A percentile compares a stretch with the other conserved stretches of the same genome.
Conservation (phyloP, 2,888 invertebrate species). For the Actias luna region DNA sequence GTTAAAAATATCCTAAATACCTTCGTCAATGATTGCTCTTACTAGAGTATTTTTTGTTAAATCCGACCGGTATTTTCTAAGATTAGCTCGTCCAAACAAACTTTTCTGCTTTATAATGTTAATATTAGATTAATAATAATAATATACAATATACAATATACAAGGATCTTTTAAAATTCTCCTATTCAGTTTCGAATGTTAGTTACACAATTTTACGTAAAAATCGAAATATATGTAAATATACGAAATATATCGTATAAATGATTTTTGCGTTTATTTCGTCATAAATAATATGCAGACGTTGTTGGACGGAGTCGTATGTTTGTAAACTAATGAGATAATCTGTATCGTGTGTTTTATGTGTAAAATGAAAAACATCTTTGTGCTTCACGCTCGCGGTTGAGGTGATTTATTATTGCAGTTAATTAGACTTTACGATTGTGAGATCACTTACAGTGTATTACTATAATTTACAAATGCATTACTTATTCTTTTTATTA, state of each 20-base stretch:
- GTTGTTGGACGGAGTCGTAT: not conserved
- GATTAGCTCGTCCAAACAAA: too few species aligned
- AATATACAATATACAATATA: too few species aligned
- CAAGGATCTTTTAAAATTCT: not conserved
- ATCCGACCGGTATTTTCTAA: too few species aligned
- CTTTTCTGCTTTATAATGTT: too few species aligned
- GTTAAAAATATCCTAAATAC: too few species aligned
- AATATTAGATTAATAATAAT: too few species aligned
- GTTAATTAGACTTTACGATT: not conserved
- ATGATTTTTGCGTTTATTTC: not conserved
- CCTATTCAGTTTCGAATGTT: not conserved
- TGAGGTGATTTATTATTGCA: not conserved
- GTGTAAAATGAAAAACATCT: not conserved
- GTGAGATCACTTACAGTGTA: not conserved
- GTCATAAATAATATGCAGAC: not conserved
- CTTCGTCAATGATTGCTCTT: too few species aligned
- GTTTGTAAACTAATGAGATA: not conserved
- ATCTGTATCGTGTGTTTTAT: not conserved
- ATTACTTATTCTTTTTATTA: not conserved
- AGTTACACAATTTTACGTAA: not conserved
- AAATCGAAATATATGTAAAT: too few species aligned
- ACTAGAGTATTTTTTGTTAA: too few species aligned
- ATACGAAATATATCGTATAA: not conserved
- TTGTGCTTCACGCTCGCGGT: not conserved
- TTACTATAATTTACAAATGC: not conserved